Base-by-base conservation (phyloP, 2,888 invertebrate genomes). In the Sarcophaga variegata region DNA sequence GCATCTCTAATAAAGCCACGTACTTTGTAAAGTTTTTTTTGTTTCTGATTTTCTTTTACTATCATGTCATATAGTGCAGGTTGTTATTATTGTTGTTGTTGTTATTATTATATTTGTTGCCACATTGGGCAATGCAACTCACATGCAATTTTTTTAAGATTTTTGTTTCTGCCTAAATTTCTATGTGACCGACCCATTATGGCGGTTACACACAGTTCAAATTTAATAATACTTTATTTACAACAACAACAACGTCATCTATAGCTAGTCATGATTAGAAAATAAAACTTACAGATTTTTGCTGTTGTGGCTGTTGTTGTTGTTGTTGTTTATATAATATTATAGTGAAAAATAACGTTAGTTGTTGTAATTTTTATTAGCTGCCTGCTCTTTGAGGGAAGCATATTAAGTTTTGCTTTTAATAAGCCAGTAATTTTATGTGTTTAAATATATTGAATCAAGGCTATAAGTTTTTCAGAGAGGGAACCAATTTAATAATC, bases 111-210 rank as follows among this genome's bases (percentile, higher is more conserved):
- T 64, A 49, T 70, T 4, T 74, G 64, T 66, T 54, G 54, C 17
- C 17, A 54, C 54, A 54, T 54, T 54, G 54, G 54, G 54, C 12
- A 22, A 47, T 75, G 60, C 25, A 64, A 78, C 80, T 84, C 77
- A 77, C 86, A 84, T 86, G 85, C 81, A 87, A 84, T 81, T 83
- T 85, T 63, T 63, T 66, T 22, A 69, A 87, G 25, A 67, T 66
- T 76, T 80, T 81, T 54, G 17, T 17, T 54, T 80, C 76, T 78
- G 66, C 77, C 78, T 67, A 84, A 62, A 81, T 75, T 86, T 83
- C 88, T 88, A 84, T 89, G 87, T 81, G 87, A 87, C 87, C 87
- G 84, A 84, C 87, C 87, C 84, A 87, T 87, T 84, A 87, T 84
- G 87, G 84, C 59, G 87, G 84, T 81, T 84, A 84, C 81, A 83